Percentiles rank a stretch among this genome's conserved stretches.
Evolutionary conservation across 2,888 invertebrate genomes (phyloP).

Genomic region (Herminia tarsipennalis): DNA sequence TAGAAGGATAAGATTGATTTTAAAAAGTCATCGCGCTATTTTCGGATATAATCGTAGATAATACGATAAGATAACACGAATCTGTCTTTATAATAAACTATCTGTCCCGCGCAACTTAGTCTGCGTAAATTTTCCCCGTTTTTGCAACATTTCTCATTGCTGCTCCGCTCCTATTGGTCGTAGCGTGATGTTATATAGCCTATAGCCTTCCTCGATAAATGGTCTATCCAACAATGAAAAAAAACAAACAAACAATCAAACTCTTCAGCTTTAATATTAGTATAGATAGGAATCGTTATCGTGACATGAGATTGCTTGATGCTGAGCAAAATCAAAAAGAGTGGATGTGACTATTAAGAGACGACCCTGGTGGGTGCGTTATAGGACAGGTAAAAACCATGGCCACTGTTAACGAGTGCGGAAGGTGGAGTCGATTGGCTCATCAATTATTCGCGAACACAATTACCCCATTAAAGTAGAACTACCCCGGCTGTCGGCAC

Average conservation of each 20-base stretch:
- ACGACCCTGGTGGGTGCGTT: neutral
- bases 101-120: too few species aligned
- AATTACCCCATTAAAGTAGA: conserved; percentile 70
- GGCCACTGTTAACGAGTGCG: conserved; percentile 57
- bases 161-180: too few species aligned
- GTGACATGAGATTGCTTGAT: conserved; percentile 5
- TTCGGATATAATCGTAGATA: neutral
- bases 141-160: too few species aligned
- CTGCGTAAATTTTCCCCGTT: too few species aligned
- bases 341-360: too few species aligned
- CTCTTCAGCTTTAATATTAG: too few species aligned
- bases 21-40: neutral
- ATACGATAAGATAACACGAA: conserved; percentile 2
- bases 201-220: too few species aligned
- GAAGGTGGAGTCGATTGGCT: conserved; percentile 61
- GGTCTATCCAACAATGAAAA: too few species aligned
- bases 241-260: too few species aligned
- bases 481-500: conserved; percentile 55
- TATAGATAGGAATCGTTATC: conserved; percentile 6
- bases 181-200: too few species aligned
- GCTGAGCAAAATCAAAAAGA: neutral
- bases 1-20: neutral
- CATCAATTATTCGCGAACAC: conserved; percentile 68
- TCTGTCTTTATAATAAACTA: conserved; percentile 4
- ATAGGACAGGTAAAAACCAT: conserved; percentile 23